phyloP scores from a whole-genome alignment of 2,797 vertebrate species.

The Leucoraja ocellata region DNA sequence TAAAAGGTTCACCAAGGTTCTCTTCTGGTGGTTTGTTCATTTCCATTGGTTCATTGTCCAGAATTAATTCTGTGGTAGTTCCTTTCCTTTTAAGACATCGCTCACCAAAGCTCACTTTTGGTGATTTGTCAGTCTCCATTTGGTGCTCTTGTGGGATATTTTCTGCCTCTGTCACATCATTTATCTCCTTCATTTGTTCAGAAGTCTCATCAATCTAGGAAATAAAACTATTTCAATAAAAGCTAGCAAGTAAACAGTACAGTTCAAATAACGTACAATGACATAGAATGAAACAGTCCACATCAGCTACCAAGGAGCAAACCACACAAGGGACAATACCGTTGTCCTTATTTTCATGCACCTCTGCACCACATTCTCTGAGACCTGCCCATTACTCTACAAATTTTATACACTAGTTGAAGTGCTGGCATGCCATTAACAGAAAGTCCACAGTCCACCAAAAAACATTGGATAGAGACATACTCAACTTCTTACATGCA shows the following conservation, averaged over 20 bases:
- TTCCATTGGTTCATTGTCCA: neutral
- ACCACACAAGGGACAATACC: no score
- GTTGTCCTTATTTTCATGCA: no score
- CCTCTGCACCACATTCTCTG: no score
- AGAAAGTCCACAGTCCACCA: neutral
- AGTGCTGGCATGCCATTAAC: no score
- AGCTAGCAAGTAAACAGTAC: neutral
- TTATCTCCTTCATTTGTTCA: neutral
- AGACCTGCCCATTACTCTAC: neutral
- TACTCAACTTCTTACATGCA: no score
- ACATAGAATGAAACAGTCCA: no score
- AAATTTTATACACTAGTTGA: neutral
- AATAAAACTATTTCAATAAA: neutral
- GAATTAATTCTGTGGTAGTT: neutral
- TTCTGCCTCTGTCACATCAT: neutral
- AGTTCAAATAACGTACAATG: neutral
- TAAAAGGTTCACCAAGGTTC: neutral
- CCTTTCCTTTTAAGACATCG: neutral
- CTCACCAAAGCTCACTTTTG: neutral
- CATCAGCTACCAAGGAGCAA: no score
- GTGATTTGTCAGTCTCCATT: neutral
- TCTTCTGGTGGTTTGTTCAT: slow-evolving; percentile 13
- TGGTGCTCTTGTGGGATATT: neutral
- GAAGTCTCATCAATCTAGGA: slow-evolving; percentile 4
- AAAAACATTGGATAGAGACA: neutral